phyloP scores from a whole-genome alignment of 2,888 invertebrate genomes.

The Trachelus stipa region DNA sequence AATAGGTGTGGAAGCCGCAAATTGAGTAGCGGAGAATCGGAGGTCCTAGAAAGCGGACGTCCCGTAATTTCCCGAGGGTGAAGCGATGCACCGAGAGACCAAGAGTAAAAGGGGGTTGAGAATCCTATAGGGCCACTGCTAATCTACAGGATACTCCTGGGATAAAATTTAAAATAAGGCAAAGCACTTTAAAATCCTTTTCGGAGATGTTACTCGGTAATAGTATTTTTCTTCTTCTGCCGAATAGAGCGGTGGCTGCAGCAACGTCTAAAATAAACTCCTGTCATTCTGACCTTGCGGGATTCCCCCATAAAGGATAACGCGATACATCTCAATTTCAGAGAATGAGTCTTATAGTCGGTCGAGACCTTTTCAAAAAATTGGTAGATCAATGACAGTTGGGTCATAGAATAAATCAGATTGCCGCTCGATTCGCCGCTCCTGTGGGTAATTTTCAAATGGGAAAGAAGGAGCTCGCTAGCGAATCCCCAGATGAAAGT shows the following conservation, averaged over 20 bases:
- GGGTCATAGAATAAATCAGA: constrained; percentile 12
- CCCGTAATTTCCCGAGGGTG: constrained; percentile 54
- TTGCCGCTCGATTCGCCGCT: not conserved
- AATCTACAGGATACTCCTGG: not conserved
- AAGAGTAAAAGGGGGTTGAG: not conserved
- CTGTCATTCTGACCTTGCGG: not conserved
- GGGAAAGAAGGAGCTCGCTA: constrained; percentile 5
- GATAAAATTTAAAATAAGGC: not conserved
- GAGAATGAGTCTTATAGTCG: not conserved
- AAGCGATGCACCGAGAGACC: constrained; percentile 20
- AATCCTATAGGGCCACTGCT: not conserved
- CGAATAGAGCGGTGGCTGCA: not conserved
- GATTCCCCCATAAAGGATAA: not conserved
- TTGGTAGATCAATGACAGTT: not conserved
- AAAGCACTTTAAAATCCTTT: not conserved
- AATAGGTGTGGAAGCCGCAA: constrained; percentile 3
- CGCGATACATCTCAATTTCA: not conserved
- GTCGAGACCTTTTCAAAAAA: not conserved
- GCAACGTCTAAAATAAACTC: not conserved
- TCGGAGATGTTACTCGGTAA: not conserved
- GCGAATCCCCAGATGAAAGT: constrained; percentile 22
- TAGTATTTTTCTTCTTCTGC: not conserved
- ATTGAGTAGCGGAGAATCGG: constrained; percentile 9
- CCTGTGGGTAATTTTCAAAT: not conserved
- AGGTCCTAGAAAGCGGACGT: constrained; percentile 23